These are phyloP conservation scores for Tenualosa thibaudeaui DNA, from an alignment of 2,797 vertebrate genomes.

Conservation along the genomic window DNA sequence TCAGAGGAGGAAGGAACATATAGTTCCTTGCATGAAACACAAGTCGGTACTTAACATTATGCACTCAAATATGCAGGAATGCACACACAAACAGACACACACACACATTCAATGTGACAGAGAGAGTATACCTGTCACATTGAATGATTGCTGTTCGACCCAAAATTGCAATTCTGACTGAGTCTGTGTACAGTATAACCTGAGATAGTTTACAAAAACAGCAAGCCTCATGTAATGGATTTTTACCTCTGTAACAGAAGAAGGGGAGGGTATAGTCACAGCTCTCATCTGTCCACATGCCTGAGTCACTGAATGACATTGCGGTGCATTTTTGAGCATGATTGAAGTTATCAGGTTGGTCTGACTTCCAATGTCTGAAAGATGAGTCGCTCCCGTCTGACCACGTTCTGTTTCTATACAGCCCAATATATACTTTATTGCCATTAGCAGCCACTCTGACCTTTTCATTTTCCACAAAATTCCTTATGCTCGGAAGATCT, in stretches of 20 bases:
- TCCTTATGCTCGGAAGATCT: slow-evolving; percentile 26
- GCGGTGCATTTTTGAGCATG: neutral
- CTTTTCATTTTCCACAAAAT: slow-evolving; percentile 10
- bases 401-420: slow-evolving; percentile 25
- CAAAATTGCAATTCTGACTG: neutral
- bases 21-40: neutral
- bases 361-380: slow-evolving; percentile 18
- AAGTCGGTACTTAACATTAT: neutral
- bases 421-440: neutral
- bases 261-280: neutral
- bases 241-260: neutral
- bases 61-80: neutral
- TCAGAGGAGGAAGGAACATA: too few species aligned
- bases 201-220: neutral
- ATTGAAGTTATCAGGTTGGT: neutral
- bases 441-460: neutral
- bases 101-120: too few species aligned
- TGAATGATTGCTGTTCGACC: too few species aligned
- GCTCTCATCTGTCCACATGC: neutral
- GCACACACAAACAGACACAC: too few species aligned
- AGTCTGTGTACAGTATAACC: too few species aligned
- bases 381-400: slow-evolving; percentile 28
- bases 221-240: neutral
- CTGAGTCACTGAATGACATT: neutral
- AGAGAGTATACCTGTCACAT: too few species aligned